These are phyloP conservation scores for Misgurnus anguillicaudatus DNA, from an alignment of 2,113 vertebrate genomes.

Conservation along the genomic window DNA sequence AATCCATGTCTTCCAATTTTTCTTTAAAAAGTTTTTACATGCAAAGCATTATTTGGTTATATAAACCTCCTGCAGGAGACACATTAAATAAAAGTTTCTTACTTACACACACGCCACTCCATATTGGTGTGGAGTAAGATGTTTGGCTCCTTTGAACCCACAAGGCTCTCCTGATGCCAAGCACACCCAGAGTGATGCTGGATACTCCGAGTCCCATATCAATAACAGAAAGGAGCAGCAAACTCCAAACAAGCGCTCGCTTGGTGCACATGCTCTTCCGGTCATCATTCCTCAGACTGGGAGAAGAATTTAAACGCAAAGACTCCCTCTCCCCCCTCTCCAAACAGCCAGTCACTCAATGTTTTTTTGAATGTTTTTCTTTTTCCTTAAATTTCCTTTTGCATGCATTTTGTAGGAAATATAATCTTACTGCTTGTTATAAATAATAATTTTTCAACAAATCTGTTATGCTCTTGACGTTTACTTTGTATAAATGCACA, in stretches of 20 bases:
- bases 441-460: too few species aligned
- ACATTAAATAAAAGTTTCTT: conserved; percentile 15
- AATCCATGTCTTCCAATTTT: too few species aligned
- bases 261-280: conserved; percentile 85
- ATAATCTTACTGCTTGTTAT: not conserved
- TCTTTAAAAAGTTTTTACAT: too few species aligned
- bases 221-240: conserved; percentile 85
- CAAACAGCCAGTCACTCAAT: not conserved
- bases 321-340: conserved; percentile 18
- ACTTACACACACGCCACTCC: conserved; percentile 91
- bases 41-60: too few species aligned
- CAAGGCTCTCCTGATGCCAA: conserved; percentile 81
- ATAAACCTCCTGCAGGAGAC: not conserved
- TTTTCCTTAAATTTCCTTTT: not conserved
- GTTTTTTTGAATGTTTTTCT: not conserved
- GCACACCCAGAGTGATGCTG: conserved; percentile 84
- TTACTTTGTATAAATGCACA: not conserved
- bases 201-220: conserved; percentile 86
- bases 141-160: conserved; percentile 78
- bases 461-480: not conserved
- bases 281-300: conserved; percentile 78
- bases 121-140: conserved; percentile 87
- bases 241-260: conserved; percentile 84
- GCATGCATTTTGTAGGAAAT: not conserved
- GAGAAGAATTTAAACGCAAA: conserved; percentile 1